These are phyloP conservation scores for Cataglyphis rosenhaueri DNA, from an alignment of 2,888 invertebrate genomes.

Conservation along the genomic window DNA sequence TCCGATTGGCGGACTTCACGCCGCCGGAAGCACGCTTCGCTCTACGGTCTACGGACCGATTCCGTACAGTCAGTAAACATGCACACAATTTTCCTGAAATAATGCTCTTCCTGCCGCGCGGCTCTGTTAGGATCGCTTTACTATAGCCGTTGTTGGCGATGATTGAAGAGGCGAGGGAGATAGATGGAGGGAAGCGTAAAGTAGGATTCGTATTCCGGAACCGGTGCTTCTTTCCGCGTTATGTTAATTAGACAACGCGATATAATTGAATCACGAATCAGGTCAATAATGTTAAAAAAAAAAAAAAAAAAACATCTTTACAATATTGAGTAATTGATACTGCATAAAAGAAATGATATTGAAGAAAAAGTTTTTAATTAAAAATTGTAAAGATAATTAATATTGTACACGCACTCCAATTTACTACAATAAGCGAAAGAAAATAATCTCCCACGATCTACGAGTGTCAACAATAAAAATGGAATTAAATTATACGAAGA, in stretches of 20 bases:
- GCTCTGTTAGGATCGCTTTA: constrained; percentile 53
- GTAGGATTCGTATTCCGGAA: not conserved
- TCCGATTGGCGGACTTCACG: constrained; percentile 71
- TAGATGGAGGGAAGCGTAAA: not conserved
- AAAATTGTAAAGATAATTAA: not conserved
- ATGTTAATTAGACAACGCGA: not conserved
- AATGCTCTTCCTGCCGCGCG: constrained; percentile 61
- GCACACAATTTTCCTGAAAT: constrained; percentile 67
- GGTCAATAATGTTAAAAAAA: not conserved
- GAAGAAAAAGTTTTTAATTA: not conserved
- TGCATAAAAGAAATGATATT: not conserved
- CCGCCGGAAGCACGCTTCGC: constrained; percentile 87
- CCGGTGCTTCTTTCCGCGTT: not conserved
- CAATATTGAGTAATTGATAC: not conserved
- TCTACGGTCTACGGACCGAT: constrained; percentile 92
- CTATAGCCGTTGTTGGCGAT: constrained; percentile 13
- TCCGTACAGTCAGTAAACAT: constrained; percentile 91
- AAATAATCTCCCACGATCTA: not conserved
- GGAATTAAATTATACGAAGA: constrained; percentile 19
- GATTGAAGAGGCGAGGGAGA: constrained; percentile 14
- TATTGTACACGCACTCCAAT: not conserved
- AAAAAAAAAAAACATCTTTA: not conserved
- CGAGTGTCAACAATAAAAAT: not conserved
- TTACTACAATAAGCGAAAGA: not conserved
- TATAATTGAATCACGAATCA: not conserved